Evolutionary conservation across 2,888 invertebrate species (phyloP).

Genomic region (Argyresthia albistria): DNA sequence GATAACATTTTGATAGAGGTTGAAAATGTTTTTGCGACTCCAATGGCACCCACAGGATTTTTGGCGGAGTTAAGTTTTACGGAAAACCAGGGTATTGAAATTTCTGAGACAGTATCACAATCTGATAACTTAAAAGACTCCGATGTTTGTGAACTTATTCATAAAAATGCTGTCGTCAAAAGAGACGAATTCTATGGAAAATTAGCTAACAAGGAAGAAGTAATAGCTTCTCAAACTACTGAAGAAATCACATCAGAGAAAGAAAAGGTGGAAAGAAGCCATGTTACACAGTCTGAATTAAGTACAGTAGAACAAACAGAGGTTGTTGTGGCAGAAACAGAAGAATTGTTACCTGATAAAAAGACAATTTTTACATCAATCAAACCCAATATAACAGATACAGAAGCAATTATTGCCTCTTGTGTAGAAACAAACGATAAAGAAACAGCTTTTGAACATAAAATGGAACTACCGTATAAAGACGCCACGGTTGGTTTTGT

Average conservation of each 20-base stretch:
- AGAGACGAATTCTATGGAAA: slow-evolving; percentile 56
- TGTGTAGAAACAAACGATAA: slow-evolving; percentile 68
- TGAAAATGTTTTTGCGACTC: slow-evolving; percentile 57
- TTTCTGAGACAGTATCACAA: slow-evolving; percentile 67
- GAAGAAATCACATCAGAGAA: slow-evolving; percentile 32
- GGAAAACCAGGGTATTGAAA: slow-evolving; percentile 61
- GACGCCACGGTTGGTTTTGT: slow-evolving; percentile 38
- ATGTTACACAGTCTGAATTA: slow-evolving; percentile 37
- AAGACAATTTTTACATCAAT: slow-evolving; percentile 36
- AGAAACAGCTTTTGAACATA: slow-evolving; percentile 60
- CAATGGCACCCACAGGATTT: slow-evolving; percentile 47
- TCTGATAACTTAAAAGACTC: slow-evolving; percentile 63
- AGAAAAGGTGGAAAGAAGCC: slow-evolving; percentile 23
- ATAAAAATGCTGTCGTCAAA: slow-evolving; percentile 36
- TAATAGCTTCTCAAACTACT: slow-evolving; percentile 37
- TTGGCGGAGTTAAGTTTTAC: slow-evolving; percentile 46
- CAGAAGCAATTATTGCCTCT: slow-evolving; percentile 70
- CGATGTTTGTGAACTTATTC: slow-evolving; percentile 39
- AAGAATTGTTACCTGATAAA: slow-evolving; percentile 39
- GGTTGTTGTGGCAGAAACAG: slow-evolving; percentile 62
- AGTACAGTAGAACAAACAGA: slow-evolving; percentile 61
- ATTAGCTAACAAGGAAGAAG: slow-evolving; percentile 44
- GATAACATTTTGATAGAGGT: slow-evolving; percentile 73
- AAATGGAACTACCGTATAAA: slow-evolving; percentile 17
- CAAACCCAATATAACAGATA: slow-evolving; percentile 58